Evolutionary conservation across 92 coral and sea anemone species (phyloP).

Genomic region (Pocillopora grandis): DNA sequence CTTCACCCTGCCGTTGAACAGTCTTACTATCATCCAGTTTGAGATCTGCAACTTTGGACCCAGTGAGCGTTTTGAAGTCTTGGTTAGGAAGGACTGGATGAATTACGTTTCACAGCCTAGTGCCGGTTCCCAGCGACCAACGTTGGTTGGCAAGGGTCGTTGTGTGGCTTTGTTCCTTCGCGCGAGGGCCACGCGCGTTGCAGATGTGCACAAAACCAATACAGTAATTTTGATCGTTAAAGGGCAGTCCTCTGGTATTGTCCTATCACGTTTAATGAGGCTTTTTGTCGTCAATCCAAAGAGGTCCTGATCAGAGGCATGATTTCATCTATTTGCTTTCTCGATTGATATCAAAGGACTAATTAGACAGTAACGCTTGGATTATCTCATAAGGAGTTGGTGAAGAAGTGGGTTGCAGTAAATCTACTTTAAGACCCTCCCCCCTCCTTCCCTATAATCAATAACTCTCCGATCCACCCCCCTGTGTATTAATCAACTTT

Average conservation of each 20-base stretch:
- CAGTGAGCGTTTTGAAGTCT: slow-evolving; percentile 3
- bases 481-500: no score
- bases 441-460: no score
- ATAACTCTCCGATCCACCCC: no score
- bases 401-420: no score
- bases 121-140: neutral
- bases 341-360: no score
- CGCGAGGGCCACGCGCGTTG: slow-evolving; percentile 35
- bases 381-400: no score
- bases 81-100: slow-evolving; percentile 48
- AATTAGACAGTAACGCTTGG: no score
- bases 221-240: slow-evolving; percentile 44
- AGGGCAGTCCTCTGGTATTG: slow-evolving; percentile 26
- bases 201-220: slow-evolving; percentile 38
- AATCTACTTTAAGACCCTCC: no score
- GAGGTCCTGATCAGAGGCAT: neutral
- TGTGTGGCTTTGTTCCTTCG: slow-evolving; percentile 16
- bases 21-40: slow-evolving; percentile 41
- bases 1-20: slow-evolving; percentile 65
- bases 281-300: slow-evolving; percentile 24
- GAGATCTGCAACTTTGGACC: slow-evolving; percentile 45
- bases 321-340: no score
- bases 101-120: slow-evolving; percentile 18
- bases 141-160: neutral
- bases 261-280: slow-evolving; percentile 6